Evolutionary conservation across 2,113 vertebrate species (phyloP).

Genomic region (Gymnorhina tibicen): DNA sequence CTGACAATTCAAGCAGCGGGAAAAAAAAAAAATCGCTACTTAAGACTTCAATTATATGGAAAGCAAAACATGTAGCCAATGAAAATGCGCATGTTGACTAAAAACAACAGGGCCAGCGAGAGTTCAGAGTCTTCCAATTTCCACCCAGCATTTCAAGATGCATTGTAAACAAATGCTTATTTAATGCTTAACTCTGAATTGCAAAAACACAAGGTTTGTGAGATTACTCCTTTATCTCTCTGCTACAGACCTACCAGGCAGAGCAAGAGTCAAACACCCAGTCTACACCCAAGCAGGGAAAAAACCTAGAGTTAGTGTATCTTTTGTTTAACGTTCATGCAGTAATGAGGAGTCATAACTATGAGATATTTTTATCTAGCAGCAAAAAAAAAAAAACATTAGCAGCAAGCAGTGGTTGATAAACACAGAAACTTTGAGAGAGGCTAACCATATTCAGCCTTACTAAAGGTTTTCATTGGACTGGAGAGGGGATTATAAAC

Average conservation of each 20-base stretch:
- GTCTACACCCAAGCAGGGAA: neutral
- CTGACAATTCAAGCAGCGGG: neutral
- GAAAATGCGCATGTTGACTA: neutral
- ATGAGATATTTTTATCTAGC: neutral
- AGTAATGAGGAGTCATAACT: neutral
- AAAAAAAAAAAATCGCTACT: neutral
- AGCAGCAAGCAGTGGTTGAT: neutral
- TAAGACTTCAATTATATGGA: neutral
- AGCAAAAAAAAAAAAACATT: neutral
- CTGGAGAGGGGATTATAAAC: neutral
- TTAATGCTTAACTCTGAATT: neutral
- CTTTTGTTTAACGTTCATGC: neutral
- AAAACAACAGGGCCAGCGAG: neutral
- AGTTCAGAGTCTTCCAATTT: neutral
- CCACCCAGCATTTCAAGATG: neutral
- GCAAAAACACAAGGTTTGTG: neutral
- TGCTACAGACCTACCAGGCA: neutral
- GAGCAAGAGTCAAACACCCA: neutral
- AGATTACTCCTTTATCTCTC: constrained; percentile 60
- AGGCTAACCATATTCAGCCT: neutral
- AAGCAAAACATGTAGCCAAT: neutral
- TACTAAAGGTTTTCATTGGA: neutral
- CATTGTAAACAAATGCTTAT: neutral
- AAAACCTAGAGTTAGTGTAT: neutral
- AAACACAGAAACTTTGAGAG: neutral